Base-by-base conservation (phyloP, 2,888 invertebrate species). In the Sminthurinus aureus region DNA sequence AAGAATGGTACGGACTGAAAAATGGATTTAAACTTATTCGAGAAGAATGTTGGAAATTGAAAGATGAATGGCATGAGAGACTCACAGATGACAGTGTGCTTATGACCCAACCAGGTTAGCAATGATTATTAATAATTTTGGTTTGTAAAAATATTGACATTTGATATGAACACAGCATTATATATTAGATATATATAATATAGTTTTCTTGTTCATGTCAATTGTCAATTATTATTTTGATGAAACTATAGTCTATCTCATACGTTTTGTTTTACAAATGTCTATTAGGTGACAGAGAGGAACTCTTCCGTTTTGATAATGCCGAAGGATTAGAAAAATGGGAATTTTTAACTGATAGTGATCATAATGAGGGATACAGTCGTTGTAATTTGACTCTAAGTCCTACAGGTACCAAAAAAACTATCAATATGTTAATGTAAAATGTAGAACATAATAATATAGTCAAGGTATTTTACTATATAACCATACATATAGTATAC, bases 341-440 rank as follows among this genome's bases (percentile, higher is more conserved):
- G 93, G 91, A 94, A 20, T 92, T 94, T 0, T 94, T 95, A 0
- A 91, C 93, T 81, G 98, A 98, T 90, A 93, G 93, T 84, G 96
- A 97, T 90, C 94, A 96, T 89, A 93, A 93, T 83, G 93, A 96
- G 90, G 98, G 98, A 0, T 89, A 91, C 89, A 97, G 96, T 90
- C 90, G 89, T 58, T 94, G 94, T 83, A 90, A 91, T 11, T 91
- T 98, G 20, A 91, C 93, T 22, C 90, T 95, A 87, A 95, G 94
- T 87, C 91, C 92, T 64, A 91, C 93, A 0, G 95, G 88, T 87
- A 73, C 12, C 9, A 66, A 20, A n/a, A 4, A 66, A 15, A 12
- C 20, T 66, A 66, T 6, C 24, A 15, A 20, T 15, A 90, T 20
- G 74, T 76, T n/a, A n/a, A 9, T 8, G 11, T 20, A 22, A 22